Conservation (phyloP, 2,113 vertebrate species). For the Burhinus oedicnemus region DNA sequence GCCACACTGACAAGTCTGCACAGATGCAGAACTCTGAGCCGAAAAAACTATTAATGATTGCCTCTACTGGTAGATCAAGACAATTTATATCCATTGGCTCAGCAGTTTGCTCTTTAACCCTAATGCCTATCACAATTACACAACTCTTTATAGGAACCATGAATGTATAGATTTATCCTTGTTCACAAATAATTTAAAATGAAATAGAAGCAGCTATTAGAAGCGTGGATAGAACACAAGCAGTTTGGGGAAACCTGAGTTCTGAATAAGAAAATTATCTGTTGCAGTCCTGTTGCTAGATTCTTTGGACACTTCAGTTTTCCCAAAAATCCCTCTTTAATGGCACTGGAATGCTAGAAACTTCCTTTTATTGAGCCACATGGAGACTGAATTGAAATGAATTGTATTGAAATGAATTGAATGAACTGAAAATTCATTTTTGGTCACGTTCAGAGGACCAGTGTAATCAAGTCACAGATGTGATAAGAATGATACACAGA, state of each 20-base stretch:
- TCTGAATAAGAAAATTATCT: background rate
- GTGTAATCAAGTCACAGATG: background rate
- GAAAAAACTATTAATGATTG: background rate
- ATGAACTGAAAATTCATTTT: background rate
- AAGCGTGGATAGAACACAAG: background rate
- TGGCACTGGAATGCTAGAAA: background rate
- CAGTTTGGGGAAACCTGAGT: background rate
- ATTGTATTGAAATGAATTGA: no score
- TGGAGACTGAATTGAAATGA: no score
- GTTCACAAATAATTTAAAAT: background rate
- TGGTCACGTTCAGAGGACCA: background rate
- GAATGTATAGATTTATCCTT: background rate
- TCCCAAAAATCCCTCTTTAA: background rate
- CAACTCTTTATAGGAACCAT: background rate
- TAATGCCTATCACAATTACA: background rate
- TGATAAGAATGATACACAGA: background rate
- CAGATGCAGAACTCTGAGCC: background rate
- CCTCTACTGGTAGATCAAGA: background rate
- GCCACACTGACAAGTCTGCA: background rate
- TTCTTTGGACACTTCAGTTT: background rate
- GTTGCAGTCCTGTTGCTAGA: background rate
- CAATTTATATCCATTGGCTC: background rate
- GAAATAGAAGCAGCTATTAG: background rate
- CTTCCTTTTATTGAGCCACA: background rate
- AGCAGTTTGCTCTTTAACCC: background rate